These are phyloP conservation scores for Glomeris maerens DNA, from an alignment of 1,140 invertebrate genomes.

Conservation along the genomic window DNA sequence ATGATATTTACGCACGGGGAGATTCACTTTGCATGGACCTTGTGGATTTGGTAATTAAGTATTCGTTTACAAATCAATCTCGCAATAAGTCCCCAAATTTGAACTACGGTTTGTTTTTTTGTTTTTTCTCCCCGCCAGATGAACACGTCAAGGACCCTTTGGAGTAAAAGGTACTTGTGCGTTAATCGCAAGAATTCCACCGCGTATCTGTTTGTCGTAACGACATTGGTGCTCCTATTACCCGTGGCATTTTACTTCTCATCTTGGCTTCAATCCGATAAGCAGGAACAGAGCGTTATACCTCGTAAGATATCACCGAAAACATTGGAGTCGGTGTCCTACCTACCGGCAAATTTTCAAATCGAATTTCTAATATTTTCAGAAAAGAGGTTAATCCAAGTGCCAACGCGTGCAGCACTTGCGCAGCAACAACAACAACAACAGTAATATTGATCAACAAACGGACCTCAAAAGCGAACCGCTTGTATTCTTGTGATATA, in stretches of 20 bases:
- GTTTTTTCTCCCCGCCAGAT: constrained; percentile 11
- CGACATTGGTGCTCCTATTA: constrained; percentile 1
- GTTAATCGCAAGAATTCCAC: constrained; percentile 5
- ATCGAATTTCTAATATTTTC: background rate
- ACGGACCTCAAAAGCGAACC: background rate
- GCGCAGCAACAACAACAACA: background rate
- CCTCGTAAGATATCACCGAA: constrained; percentile 15
- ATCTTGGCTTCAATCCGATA: constrained; percentile 10
- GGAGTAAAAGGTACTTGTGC: constrained; percentile 16
- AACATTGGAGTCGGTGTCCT: background rate
- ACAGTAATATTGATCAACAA: background rate
- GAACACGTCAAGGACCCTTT: constrained; percentile 18
- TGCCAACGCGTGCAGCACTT: background rate
- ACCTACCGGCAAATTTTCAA: background rate
- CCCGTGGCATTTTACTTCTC: constrained; percentile 17
- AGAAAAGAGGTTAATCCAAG: background rate
- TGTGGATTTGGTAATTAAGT: constrained; percentile 16
- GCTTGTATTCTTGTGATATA: background rate
- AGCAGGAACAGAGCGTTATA: constrained; percentile 17
- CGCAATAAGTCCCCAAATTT: background rate
- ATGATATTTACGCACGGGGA: constrained; percentile 14
- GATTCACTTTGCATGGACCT: constrained; percentile 19
- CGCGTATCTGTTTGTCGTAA: background rate
- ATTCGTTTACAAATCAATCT: background rate
- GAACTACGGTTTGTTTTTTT: background rate